phyloP scores from a whole-genome alignment of 1,140 invertebrate genomes.

The Asobara japonica region DNA sequence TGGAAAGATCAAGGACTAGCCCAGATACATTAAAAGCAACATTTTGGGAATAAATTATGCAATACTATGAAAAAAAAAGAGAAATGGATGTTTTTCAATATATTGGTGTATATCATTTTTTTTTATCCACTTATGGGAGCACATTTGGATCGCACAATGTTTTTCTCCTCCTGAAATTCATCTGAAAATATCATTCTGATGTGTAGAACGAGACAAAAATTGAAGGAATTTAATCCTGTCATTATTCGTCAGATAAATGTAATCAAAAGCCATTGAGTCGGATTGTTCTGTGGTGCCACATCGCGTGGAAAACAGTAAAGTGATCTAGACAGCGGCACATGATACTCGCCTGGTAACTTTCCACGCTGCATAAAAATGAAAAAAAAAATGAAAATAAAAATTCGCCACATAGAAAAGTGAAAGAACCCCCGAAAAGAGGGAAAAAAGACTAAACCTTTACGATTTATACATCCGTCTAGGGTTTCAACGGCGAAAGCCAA shows the following conservation, averaged over 20 bases:
- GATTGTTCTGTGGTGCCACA: slow-evolving; percentile 46
- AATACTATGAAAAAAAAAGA: not conserved
- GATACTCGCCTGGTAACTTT: slow-evolving; percentile 31
- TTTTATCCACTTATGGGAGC: no score
- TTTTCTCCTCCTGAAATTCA: no score
- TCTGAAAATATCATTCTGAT: no score
- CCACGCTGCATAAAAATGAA: not conserved
- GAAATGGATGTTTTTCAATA: not conserved
- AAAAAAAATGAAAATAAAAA: not conserved
- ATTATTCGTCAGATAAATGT: not conserved
- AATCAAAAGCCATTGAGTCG: not conserved
- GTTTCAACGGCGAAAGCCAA: slow-evolving; percentile 15
- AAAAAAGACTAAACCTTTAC: not conserved
- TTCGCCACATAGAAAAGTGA: not conserved
- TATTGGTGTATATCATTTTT: no score
- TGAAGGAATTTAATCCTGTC: no score
- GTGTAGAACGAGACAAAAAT: no score
- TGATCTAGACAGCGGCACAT: not conserved
- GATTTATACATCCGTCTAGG: not conserved
- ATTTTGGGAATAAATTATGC: not conserved
- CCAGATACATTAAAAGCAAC: slow-evolving; percentile 18
- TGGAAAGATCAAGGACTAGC: slow-evolving; percentile 45
- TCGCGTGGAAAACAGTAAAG: slow-evolving; percentile 27
- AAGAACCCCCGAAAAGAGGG: not conserved
- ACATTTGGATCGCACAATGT: no score